A percentile compares a stretch with the other conserved stretches of the same genome.
Conservation (phyloP, 2,113 vertebrate genomes). For the Blennius ocellaris region DNA sequence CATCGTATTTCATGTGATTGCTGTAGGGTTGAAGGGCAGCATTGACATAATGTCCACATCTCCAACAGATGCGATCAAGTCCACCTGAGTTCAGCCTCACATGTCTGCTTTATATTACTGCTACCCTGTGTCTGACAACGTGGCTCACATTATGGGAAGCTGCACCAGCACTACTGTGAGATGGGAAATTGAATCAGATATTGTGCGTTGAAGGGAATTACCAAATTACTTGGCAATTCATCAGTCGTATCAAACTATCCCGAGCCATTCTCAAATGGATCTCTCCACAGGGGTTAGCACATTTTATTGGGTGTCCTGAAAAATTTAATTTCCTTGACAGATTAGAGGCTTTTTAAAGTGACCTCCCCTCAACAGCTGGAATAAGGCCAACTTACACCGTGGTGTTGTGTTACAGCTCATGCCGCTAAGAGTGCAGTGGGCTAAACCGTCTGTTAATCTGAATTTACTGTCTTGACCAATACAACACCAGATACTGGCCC, state of each 20-base stretch:
- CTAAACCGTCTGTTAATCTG: slow-evolving; percentile 3
- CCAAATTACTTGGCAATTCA: slow-evolving; percentile 75
- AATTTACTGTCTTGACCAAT: slow-evolving; percentile 26
- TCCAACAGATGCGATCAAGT: slow-evolving; percentile 48
- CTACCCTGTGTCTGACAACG: slow-evolving; percentile 65
- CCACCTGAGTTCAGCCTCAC: slow-evolving; percentile 70
- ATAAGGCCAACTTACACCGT: slow-evolving; percentile 8
- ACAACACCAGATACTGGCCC: not conserved
- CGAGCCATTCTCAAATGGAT: slow-evolving; percentile 28
- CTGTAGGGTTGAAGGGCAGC: slow-evolving; percentile 15
- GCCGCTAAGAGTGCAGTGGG: slow-evolving; percentile 22
- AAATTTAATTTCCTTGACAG: slow-evolving; percentile 58
- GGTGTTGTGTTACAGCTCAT: slow-evolving; percentile 44
- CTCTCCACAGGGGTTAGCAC: slow-evolving; percentile 1
- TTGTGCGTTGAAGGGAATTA: slow-evolving; percentile 67
- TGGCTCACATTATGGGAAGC: slow-evolving; percentile 77
- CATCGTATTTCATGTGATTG: slow-evolving; percentile 1
- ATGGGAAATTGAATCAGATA: slow-evolving; percentile 76
- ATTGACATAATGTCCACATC: slow-evolving; percentile 21
- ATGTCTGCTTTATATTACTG: slow-evolving; percentile 73
- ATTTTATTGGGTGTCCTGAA: slow-evolving; percentile 46
- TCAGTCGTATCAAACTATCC: slow-evolving; percentile 41
- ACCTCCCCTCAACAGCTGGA: slow-evolving; percentile 33
- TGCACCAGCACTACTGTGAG: slow-evolving; percentile 35
- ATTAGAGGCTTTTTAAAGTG: slow-evolving; percentile 53